Evolutionary conservation across 2,113 vertebrate species (phyloP), one percentile per base, ranked within the genome.

Genomic region (Plestiodon gilberti): DNA sequence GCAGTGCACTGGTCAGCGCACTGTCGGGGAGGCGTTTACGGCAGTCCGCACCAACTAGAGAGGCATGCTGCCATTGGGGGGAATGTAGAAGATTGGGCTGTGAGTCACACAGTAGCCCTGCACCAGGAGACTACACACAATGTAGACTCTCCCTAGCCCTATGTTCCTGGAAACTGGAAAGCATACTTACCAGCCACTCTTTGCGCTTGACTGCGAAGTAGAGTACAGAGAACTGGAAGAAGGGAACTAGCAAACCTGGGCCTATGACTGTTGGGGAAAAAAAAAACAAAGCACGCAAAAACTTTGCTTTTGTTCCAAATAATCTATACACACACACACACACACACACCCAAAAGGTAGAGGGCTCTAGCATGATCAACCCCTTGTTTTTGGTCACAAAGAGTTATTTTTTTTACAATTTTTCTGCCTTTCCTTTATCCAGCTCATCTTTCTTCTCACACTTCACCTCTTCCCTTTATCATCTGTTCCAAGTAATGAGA

Each of bases 141-240:
- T 81, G 76, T 35, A 9, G n/a, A 7, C 15, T 48, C 69, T 3
- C 30, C 48, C n/a, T 7, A 52, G 13, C 6, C 3, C 10, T 23
- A 10, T 30, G 43, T 57, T 55, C 74, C 28, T 33, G 18, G n/a
- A 82, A n/a, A 52, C 14, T 13, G 14, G 2, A 43, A 86, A 33
- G 15, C 14, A 15, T 73, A n/a, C 95, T 94, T 90, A 95, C 95
- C 93, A 95, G 4, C 94, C 94, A 95, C 82, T 95, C 90, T 74
- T 88, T 95, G 82, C 82, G 94, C 89, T 91, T 95, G 90, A 95
- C 77, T 20, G 20, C 0, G 6, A 75, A 94, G 76, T 94, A 93
- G 84, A 93, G 71, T 77, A 84, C 59, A 10, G 92, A 89, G 6
- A 95, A 23, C 80, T 95, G 95, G 89, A 95, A 91, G 90, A 94